Base-by-base conservation (phyloP, 2,113 vertebrate species). In the Saccopteryx bilineata region DNA sequence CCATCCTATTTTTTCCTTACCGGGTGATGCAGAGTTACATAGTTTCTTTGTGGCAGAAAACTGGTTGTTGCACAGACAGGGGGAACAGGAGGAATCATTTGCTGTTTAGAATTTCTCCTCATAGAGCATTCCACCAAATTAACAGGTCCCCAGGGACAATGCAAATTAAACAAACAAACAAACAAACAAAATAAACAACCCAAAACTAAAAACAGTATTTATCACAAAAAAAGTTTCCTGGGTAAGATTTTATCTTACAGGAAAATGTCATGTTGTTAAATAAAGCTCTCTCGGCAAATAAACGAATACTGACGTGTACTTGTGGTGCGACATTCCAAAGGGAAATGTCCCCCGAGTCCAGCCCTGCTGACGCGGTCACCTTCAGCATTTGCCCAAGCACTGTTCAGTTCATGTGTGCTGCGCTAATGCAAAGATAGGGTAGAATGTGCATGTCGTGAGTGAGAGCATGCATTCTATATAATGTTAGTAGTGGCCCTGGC, bases 371-470 rank as follows among this genome's bases (percentile, higher is more conserved):
- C 10, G 12, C 10, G 5, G 15, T 13, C 18, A 1, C 31, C 31
- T 10, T 39, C 13, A 2, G 0, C 1, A 18, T 39, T 1, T 10
- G 4, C 15, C 2, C 5, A 7, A 28, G 24, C 11, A 21, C 17
- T 56, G 6, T 8, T 10, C 12, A 23, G 5, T 58, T 79, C 56
- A 0, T 52, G 9, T 60, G 31, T 2, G 19, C 15, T 28, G 26
- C 52, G 18, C 2, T 0, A 8, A 13, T 0, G 3, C 11, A 8
- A 9, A 5, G 0, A 15, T 5, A 14, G n/a, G 18, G n/a, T 21
- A 7, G 63, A 54, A 13, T 87, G 18, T 54, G 24, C 65, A 24
- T 46, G 0, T 23, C 63, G 2, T 10, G 54, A 68, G 11, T 39
- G 46, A 58, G n/a, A n/a, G 3, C 50, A 0, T 23, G 54, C 9